These are phyloP conservation scores for Heliconius ethilla DNA, from an alignment of 2,888 invertebrate genomes.

Conservation along the genomic window DNA sequence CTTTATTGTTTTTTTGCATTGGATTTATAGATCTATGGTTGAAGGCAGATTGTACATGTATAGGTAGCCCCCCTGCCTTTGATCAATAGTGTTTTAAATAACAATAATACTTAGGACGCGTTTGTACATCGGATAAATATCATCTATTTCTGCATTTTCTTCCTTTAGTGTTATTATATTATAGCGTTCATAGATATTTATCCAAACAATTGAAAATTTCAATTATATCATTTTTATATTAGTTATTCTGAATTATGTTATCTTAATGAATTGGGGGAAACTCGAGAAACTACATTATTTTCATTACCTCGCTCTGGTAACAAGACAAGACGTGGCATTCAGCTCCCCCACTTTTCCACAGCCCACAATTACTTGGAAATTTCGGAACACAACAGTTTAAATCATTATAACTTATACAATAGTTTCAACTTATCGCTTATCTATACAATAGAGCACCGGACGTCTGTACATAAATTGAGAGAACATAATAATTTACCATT, in stretches of 20 bases:
- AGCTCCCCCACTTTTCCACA: neutral
- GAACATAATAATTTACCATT: neutral
- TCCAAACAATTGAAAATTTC: neutral
- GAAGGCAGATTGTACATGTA: conserved; percentile 44
- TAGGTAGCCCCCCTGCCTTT: conserved; percentile 45
- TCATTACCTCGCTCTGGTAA: neutral
- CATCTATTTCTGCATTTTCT: conserved; percentile 18
- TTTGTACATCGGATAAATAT: conserved; percentile 34
- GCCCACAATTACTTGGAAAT: neutral
- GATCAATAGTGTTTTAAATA: conserved; percentile 48
- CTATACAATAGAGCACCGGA: neutral
- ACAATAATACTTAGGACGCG: conserved; percentile 44
- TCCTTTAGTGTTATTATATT: neutral
- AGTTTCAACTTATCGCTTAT: neutral
- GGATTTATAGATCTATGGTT: conserved; percentile 22
- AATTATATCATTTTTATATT: neutral
- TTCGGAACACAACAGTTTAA: rapidly evolving
- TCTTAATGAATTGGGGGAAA: neutral
- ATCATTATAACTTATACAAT: neutral
- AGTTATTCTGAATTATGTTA: too few relatives aligned
- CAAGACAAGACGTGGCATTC: neutral
- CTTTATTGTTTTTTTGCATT: neutral
- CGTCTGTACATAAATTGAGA: neutral
- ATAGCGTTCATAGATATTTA: neutral
- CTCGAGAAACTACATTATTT: neutral